These are phyloP conservation scores for Morpho deidamia DNA, from an alignment of 2,888 invertebrate species.

Conservation along the genomic window DNA sequence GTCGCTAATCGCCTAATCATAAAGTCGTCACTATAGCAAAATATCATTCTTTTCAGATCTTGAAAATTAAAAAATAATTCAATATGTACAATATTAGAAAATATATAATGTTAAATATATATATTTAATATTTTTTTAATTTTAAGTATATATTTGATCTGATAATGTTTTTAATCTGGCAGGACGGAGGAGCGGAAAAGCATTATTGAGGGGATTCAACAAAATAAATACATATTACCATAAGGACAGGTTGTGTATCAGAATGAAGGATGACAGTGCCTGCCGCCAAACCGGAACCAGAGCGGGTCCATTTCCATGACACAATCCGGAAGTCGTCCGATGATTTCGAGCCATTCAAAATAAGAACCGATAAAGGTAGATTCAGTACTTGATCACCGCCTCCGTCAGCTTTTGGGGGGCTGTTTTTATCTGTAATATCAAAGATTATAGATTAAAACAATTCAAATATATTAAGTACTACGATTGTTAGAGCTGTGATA, in stretches of 20 bases:
- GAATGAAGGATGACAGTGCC: conserved; percentile 88
- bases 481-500: too few species aligned
- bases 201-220: too few species aligned
- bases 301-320: conserved; percentile 90
- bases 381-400: conserved; percentile 90
- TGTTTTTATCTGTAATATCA: conserved; percentile 87
- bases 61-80: too few species aligned
- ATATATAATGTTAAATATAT: too few species aligned
- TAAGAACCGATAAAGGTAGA: conserved; percentile 86
- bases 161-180: too few species aligned
- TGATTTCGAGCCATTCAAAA: conserved; percentile 90
- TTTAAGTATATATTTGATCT: too few species aligned
- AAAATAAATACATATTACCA: conserved; percentile 38
- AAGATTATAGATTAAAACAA: background rate
- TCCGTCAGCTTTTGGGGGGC: conserved; percentile 91
- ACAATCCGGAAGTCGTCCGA: conserved; percentile 92
- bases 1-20: too few species aligned
- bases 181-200: too few species aligned
- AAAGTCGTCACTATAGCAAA: too few species aligned
- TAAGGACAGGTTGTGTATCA: conserved; percentile 86
- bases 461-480: background rate
- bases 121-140: too few species aligned
- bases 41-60: too few species aligned
- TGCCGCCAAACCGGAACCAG: conserved; percentile 87
- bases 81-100: too few species aligned